Base-by-base conservation (phyloP, 2,113 vertebrate genomes). In the Anseranas semipalmata region DNA sequence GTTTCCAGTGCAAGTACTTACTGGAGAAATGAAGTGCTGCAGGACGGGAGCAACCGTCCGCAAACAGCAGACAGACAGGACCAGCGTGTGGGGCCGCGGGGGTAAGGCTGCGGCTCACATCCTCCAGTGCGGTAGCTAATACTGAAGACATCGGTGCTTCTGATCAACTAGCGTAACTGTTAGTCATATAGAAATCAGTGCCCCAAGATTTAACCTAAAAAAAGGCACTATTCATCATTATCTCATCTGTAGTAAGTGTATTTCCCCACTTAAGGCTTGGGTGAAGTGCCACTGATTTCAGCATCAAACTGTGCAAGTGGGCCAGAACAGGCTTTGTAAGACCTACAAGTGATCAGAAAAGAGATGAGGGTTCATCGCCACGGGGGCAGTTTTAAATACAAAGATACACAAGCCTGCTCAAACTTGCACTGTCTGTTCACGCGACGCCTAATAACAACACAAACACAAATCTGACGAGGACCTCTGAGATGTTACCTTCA, bases 61-160 rank as follows among this genome's bases (percentile, higher is more conserved):
- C 5, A 5, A 78, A 39, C 1, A 58, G 27, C 5, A 32, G 53
- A 30, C 7, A 39, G 53, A 39, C 0, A 3, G 37, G 67, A 66
- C 7, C 14, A 60, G 82, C 24, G 33, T 0, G 0, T 3, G 39
- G 7, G 19, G n/a, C 16, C 70, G 80, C 58, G 58, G 19, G 10
- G 12, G 28, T 67, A 77, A 19, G 37, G 72, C 68, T 90, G 79
- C 60, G 83, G 60, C 52, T 91, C 80, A 63, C n/a, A 67, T 6
- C 21, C 56, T 55, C 30, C 66, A 22, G 27, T 2, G 8, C 22
- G 81, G 48, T 3, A 91, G 35, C 33, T 48, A 27, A 35, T 45
- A 8, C 30, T 37, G n/a, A 67, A 32, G 39, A 56, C 28, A 85
- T 9, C 12, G 33, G 22, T 33, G 59, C n/a, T 45, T 60, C 53